These are phyloP conservation scores for Amphimallon solstitiale DNA, from an alignment of 2,888 invertebrate genomes.

Conservation along the genomic window DNA sequence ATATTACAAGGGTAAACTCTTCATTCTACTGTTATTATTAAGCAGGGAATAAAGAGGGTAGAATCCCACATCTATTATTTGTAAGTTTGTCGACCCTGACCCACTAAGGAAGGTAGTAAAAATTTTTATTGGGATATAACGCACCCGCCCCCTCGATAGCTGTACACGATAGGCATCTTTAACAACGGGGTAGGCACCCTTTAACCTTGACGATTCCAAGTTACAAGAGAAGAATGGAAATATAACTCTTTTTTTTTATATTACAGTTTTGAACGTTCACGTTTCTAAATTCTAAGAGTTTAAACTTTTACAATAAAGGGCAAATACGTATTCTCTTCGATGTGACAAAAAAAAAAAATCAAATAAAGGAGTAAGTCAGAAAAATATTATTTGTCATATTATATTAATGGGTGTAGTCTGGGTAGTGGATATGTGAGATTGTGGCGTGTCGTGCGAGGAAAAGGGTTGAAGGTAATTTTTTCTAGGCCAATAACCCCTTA, in stretches of 20 bases:
- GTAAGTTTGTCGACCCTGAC: conserved; percentile 16
- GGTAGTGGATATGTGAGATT: not conserved
- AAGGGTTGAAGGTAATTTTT: conserved; percentile 34
- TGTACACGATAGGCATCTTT: conserved; percentile 21
- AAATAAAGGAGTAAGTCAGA: not conserved
- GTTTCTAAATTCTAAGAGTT: too few species aligned
- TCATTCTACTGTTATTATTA: too few species aligned
- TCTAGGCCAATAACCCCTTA: conserved; percentile 34
- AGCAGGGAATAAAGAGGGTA: too few species aligned
- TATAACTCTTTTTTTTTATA: not conserved
- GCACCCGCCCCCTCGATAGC: conserved; percentile 19
- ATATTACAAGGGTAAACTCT: too few species aligned
- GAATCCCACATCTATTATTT: conserved; percentile 11
- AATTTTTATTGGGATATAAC: conserved; percentile 20
- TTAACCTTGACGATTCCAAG: too few species aligned
- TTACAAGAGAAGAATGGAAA: too few species aligned
- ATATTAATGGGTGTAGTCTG: conserved; percentile 14
- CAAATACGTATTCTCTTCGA: too few species aligned
- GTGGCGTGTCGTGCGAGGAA: conserved; percentile 8
- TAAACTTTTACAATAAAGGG: too few species aligned
- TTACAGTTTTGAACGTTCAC: too few species aligned
- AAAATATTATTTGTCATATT: conserved; percentile 13
- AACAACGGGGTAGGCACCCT: conserved; percentile 29
- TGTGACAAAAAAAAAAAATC: too few species aligned
- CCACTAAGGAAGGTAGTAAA: conserved; percentile 27